Evolutionary conservation across 2,888 invertebrate species (phyloP).

Genomic region (Prionchulus punctatus): DNA sequence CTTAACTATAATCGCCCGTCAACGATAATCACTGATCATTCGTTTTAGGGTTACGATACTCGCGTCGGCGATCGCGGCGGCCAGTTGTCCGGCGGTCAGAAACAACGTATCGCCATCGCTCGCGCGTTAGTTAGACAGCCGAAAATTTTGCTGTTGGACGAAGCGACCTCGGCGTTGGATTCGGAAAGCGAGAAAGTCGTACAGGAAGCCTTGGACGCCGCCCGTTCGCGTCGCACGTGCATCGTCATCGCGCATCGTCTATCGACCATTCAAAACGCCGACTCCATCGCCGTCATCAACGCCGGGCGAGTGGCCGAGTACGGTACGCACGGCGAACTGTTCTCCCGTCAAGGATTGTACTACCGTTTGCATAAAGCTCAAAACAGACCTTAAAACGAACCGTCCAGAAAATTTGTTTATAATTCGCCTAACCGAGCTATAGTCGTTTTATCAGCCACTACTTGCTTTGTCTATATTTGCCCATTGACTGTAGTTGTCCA

Average conservation of each 20-base stretch:
- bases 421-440: neutral
- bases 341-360: neutral
- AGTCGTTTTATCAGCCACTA: neutral
- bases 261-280: conserved; percentile 40
- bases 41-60: conserved; percentile 31
- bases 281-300: conserved; percentile 34
- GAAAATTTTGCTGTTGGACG: conserved; percentile 33
- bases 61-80: conserved; percentile 35
- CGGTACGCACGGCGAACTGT: too few relatives aligned
- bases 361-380: neutral
- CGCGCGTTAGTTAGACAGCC: conserved; percentile 34
- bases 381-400: too few relatives aligned
- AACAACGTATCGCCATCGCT: conserved; percentile 37
- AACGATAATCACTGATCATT: too few relatives aligned
- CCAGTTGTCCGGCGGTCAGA: conserved; percentile 37
- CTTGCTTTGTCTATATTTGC: neutral
- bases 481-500: neutral
- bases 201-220: conserved; percentile 59
- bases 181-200: conserved; percentile 42
- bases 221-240: conserved; percentile 35
- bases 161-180: conserved; percentile 37
- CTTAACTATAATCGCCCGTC: too few relatives aligned
- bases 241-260: conserved; percentile 39
- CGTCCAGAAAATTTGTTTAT: neutral
- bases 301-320: conserved; percentile 42